Evolutionary conservation across 2,888 invertebrate genomes (phyloP), one percentile per base, ranked within the genome.

Genomic region (Amiota communis): DNA sequence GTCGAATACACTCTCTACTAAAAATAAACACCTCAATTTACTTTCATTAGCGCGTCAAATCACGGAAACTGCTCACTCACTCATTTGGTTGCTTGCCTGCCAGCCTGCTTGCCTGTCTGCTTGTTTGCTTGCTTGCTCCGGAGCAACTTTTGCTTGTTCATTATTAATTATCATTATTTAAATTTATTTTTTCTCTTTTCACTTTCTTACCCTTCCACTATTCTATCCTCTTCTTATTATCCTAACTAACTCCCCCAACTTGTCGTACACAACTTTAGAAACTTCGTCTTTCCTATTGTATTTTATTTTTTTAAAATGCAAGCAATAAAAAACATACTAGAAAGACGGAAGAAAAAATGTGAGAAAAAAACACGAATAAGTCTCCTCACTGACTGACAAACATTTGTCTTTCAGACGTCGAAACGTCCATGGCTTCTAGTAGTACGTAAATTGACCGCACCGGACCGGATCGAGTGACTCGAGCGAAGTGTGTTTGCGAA

Each of bases 401-500:
- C 36, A 36, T 36, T 36, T 6, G 36, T 36, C 36, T 36, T 6
- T 36, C 6, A 36, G 36, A 36, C 36, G 36, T 36, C 36, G 8
- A 36, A 36, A 36, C 1, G 36, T 36, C 36, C 36, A 36, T 53
- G 53, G 8, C 53, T n/a, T 53, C 80, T 23, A 23, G 23, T 36
- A 36, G 36, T 36, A 36, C 36, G 36, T 36, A 36, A 36, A 36
- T 36, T 36, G 36, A 36, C 36, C 36, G 36, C 36, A 36, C 36
- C 36, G 36, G 36, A 36, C 36, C 36, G 36, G 36, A 36, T 36
- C 36, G 36, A 36, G 36, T 36, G 36, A 36, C 36, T 36, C 36
- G 36, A 36, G 36, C 36, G 36, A 36, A 36, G 36, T 80, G 77
- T 78, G 82, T 77, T 82, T 81, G 76, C 80, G 77, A 81, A 79